phyloP scores from a whole-genome alignment of 2,797 vertebrate genomes.

The Orestias chungarensis region DNA sequence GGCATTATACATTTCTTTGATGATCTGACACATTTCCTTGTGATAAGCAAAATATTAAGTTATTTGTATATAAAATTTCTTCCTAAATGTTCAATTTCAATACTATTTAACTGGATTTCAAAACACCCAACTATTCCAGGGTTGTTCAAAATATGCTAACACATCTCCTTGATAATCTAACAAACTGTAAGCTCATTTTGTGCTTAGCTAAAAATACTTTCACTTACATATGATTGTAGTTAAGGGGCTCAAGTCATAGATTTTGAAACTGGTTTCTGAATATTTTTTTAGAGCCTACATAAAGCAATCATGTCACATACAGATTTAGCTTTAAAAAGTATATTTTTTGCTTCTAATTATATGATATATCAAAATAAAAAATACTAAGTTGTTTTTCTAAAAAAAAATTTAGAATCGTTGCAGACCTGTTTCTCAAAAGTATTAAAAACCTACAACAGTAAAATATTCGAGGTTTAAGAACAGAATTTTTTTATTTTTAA shows the following conservation, averaged over 20 bases:
- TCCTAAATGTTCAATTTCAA: neutral
- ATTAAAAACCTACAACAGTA: too few relatives aligned
- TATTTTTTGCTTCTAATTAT: too few relatives aligned
- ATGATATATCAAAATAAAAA: too few relatives aligned
- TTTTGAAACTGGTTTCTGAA: neutral
- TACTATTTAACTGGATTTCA: neutral
- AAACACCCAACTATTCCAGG: slow-evolving; percentile 6
- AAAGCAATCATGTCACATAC: neutral
- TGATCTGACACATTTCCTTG: neutral
- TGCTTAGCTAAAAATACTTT: neutral
- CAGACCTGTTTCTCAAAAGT: too few relatives aligned
- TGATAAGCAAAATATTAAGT: neutral
- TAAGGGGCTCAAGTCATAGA: neutral
- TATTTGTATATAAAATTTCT: neutral
- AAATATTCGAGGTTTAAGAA: too few relatives aligned
- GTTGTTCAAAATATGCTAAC: neutral
- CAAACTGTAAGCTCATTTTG: neutral
- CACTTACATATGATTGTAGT: neutral
- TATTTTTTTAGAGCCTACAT: neutral
- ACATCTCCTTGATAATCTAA: neutral
- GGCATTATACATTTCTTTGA: neutral
- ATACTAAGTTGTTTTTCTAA: too few relatives aligned
- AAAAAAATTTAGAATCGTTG: too few relatives aligned
- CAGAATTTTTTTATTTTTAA: too few relatives aligned
- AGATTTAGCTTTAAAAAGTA: neutral